Conservation (phyloP, 2,113 vertebrate species). For the Ornithorhynchus anatinus region DNA sequence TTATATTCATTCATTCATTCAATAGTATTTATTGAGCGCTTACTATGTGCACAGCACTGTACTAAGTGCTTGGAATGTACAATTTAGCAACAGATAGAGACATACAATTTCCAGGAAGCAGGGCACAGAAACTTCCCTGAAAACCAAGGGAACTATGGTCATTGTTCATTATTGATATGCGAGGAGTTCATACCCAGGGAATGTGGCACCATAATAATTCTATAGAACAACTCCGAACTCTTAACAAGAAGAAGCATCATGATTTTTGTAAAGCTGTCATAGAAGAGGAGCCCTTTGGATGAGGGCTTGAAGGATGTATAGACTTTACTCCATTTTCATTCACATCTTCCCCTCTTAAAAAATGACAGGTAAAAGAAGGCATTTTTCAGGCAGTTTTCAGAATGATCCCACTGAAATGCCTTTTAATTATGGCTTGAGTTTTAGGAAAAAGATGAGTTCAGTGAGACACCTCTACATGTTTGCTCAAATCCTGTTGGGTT, state of each 20-base stretch:
- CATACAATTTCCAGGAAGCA: conserved; percentile 75
- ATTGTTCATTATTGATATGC: conserved; percentile 74
- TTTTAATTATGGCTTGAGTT: conserved; percentile 38
- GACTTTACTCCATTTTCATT: no score
- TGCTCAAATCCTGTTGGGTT: no score
- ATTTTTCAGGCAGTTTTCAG: neutral
- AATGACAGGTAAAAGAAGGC: neutral
- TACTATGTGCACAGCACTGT: no score
- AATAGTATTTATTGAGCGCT: no score
- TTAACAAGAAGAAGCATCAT: conserved; percentile 44
- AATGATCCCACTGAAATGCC: conserved; percentile 24
- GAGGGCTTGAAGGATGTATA: no score
- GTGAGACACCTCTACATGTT: conserved; percentile 21
- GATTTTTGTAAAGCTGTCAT: conserved; percentile 30
- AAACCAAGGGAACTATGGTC: conserved; percentile 75
- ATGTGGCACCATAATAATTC: no score
- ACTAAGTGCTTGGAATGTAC: no score
- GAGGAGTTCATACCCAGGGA: conserved; percentile 81
- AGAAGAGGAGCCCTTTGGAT: conserved; percentile 31
- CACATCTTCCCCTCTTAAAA: no score
- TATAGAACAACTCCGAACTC: conserved; percentile 69
- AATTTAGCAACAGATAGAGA: no score
- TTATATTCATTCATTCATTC: no score
- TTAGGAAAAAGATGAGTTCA: conserved; percentile 39
- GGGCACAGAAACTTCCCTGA: conserved; percentile 74